Evolutionary conservation across 2,797 vertebrate genomes (phyloP).

Genomic region (Rousettus madagascariensis): DNA sequence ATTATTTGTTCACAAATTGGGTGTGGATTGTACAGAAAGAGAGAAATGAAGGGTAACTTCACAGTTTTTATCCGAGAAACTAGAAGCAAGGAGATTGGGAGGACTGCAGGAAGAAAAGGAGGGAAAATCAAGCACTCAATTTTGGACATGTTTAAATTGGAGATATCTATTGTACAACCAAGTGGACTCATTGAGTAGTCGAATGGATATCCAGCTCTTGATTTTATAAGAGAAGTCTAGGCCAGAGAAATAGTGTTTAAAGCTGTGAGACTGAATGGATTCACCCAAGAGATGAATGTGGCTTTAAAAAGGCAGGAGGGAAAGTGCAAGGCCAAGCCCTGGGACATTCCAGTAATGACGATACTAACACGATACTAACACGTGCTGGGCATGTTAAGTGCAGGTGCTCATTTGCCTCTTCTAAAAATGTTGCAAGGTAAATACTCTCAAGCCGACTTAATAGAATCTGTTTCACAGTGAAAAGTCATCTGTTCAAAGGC

Average conservation of each 20-base stretch:
- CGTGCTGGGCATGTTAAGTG: not conserved
- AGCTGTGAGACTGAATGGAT: not conserved
- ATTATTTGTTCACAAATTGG: not conserved
- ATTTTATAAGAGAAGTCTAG: not conserved
- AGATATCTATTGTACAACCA: not conserved
- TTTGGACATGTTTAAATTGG: not conserved
- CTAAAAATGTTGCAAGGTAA: not conserved
- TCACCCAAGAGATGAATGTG: not conserved
- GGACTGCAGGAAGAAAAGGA: not conserved
- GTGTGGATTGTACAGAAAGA: not conserved
- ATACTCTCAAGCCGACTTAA: not conserved
- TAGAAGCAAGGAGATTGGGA: not conserved
- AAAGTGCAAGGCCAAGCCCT: not conserved
- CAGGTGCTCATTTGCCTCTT: not conserved
- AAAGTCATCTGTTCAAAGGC: not conserved
- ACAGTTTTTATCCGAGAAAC: not conserved
- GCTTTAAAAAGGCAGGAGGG: not conserved
- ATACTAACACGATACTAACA: rapidly evolving
- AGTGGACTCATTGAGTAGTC: not conserved
- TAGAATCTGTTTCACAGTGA: not conserved
- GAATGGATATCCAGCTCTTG: not conserved
- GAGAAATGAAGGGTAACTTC: not conserved
- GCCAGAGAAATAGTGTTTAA: not conserved
- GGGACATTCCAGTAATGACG: not conserved
- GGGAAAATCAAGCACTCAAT: not conserved